A percentile compares a stretch with the other conserved stretches of the same genome.
Conservation (phyloP, 2,797 vertebrate species). For the Amniataba percoides region DNA sequence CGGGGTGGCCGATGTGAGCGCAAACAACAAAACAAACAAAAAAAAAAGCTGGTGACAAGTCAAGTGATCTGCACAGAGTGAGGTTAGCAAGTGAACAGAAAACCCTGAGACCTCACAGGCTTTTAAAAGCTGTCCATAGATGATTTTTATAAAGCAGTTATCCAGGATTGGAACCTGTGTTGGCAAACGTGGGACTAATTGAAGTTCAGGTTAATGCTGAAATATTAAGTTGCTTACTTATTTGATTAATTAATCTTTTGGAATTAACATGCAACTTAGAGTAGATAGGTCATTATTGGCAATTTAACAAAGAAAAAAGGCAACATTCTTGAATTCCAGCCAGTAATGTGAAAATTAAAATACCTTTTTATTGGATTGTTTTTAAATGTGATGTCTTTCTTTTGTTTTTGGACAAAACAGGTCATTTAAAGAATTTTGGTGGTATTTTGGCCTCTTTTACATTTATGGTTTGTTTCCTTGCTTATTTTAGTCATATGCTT, state of each 20-base stretch:
- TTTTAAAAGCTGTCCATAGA: conserved; percentile 8
- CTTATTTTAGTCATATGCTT: no score
- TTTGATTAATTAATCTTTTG: not conserved
- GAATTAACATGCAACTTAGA: not conserved
- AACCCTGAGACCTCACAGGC: not conserved
- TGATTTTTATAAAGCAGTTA: not conserved
- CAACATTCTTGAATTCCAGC: not conserved
- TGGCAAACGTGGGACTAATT: not conserved
- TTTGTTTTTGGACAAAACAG: not conserved
- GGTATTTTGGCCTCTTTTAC: not conserved
- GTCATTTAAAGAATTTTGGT: not conserved
- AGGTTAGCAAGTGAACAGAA: not conserved
- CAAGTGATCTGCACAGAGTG: not conserved
- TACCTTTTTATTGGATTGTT: not conserved
- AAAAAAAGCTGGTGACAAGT: not conserved
- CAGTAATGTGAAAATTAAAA: not conserved
- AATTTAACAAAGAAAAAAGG: not conserved
- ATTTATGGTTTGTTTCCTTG: not conserved
- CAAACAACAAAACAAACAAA: not conserved
- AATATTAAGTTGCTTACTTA: not conserved
- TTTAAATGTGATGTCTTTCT: not conserved
- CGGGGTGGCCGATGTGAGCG: not conserved
- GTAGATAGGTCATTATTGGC: not conserved
- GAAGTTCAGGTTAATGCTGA: not conserved
- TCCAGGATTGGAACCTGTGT: not conserved